Base-by-base conservation (phyloP, 2,888 invertebrate species). In the Napeogenes sylphis region DNA sequence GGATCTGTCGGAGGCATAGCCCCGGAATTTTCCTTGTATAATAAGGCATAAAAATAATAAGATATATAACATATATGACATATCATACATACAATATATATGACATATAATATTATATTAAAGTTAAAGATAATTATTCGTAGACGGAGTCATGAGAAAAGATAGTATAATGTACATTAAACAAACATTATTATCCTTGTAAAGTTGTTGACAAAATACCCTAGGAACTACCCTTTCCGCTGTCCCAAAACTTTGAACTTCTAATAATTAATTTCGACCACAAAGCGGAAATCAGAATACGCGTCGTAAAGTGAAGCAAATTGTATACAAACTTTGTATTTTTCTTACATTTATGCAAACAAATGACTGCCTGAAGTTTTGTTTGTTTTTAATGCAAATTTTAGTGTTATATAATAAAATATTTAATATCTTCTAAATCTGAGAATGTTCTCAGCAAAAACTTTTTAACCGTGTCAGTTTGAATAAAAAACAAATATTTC, bases 231-330 rank as follows among this genome's bases (percentile, higher is more conserved):
- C 21, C 60, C 60, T 45, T 47, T 55, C 30, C 12, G 38, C 35
- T 38, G 55, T 47, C 55, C 55, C 55, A 38, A 35, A 60, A 60
- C 47, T 60, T 56, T 35, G 8, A 47, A 56, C 30, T 56, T 60
- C 60, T 51, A 30, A 21, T 55, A 47, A 55, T 55, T 55, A 55
- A 38, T 47, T 59, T 47, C 55, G 38, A 51, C 51, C 51, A 51
- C 51, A 51, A 13, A 12, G 30, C 12, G 51, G 51, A 51, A 30
- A 51, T 51, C 30, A 30, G 30, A 51, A 10, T 10, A 51, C 14
- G 47, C 14, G 21, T 2, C 6, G 47, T 4, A 14, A 47, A 21
- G 21, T 21, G 6, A 21, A 6, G n/a, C 4, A 47, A 47, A 21
- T 14, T 14, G n/a, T 14, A 47, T 4, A 21, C 21, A 21, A 47